Evolutionary conservation across 2,888 invertebrate species (phyloP), one percentile per base, ranked within the genome.

Genomic region (Leptopterna dolabrata): DNA sequence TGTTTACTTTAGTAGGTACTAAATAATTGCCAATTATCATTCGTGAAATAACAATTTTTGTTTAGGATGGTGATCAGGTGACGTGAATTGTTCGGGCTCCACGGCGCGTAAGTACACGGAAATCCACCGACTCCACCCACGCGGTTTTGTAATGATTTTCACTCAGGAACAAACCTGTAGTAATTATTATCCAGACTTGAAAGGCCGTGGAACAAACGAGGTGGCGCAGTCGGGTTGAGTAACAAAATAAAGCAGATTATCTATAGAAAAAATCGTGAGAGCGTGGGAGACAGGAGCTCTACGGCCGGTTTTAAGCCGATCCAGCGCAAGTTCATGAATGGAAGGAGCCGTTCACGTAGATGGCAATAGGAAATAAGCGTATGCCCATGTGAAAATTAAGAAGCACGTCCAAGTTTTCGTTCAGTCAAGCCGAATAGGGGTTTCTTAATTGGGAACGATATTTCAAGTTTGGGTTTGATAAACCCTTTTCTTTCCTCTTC

Each of bases 241-340:
- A 81, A 81, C 81, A 29, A 51, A 81, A 81, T 45, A 45, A 78
- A 27, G 78, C 81, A 29, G 29, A 41, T 81, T 55, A 81, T 81
- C 81, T 47, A 0, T 16, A 16, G 13, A 51, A 55, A 81, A 81
- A 81, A 81, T 81, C 81, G 19, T n/a, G 81, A 55, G 81, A 81
- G 81, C 43, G 81, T 81, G 81, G 55, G 81, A 81, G 81, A 30
- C 36, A 45, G 73, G 73, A 19, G 19, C 55, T 9, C 19, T 55
- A 19, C 24, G 41, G 73, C 73, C 30, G 73, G 73, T 41, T 73
- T 73, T 73, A 11, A 73, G 36, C 41, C 63, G 63, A n/a, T 9
- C 43, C 78, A 19, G 45, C 24, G 78, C 78, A 45, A 78, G 45
- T 78, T 73, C 78, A 78, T 78, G 78, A 78, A 78, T 78, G 78